Percentiles rank a stretch among this genome's conserved stretches.
These are phyloP conservation scores for Carterocephalus palaemon DNA, from an alignment of 2,888 invertebrate species.

Conservation along the genomic window DNA sequence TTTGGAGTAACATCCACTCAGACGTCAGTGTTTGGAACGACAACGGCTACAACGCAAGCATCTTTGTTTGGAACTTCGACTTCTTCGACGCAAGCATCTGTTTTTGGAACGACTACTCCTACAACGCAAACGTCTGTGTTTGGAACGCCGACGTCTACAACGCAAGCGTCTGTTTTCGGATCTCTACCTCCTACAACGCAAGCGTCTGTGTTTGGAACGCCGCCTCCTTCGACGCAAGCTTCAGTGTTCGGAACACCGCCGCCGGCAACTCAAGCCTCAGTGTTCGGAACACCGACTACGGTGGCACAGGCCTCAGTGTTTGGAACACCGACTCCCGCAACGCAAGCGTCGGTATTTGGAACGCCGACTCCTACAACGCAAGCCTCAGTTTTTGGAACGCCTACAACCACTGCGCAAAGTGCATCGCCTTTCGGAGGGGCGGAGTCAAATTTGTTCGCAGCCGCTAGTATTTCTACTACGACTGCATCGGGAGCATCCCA, in stretches of 20 bases:
- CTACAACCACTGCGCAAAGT: constrained; percentile 47
- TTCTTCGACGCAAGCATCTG: constrained; percentile 36
- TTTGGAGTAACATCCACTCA: constrained; percentile 35
- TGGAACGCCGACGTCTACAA: constrained; percentile 33
- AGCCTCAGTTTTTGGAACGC: constrained; percentile 43
- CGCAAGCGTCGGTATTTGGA: constrained; percentile 37
- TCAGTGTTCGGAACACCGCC: constrained; percentile 40
- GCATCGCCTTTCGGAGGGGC: constrained; percentile 56
- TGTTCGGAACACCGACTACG: constrained; percentile 37
- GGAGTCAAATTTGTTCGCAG: constrained; percentile 60
- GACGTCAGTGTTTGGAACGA: constrained; percentile 34
- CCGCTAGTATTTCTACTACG: constrained; percentile 68
- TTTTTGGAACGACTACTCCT: constrained; percentile 41
- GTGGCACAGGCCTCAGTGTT: constrained; percentile 42
- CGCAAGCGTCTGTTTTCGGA: constrained; percentile 39
- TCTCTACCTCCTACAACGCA: constrained; percentile 33
- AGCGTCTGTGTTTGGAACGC: constrained; percentile 44
- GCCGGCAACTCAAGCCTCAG: constrained; percentile 33
- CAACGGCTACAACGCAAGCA: constrained; percentile 35
- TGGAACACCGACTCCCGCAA: constrained; percentile 35
- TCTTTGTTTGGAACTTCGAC: too few species aligned
- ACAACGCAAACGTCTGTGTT: constrained; percentile 37
- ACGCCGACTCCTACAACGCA: constrained; percentile 35
- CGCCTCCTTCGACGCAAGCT: constrained; percentile 32
- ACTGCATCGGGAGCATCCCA: constrained; percentile 52